Evolutionary conservation across 64 coral and sea anemone genomes (phyloP).

Genomic region (Stichodactyla mertensii): DNA sequence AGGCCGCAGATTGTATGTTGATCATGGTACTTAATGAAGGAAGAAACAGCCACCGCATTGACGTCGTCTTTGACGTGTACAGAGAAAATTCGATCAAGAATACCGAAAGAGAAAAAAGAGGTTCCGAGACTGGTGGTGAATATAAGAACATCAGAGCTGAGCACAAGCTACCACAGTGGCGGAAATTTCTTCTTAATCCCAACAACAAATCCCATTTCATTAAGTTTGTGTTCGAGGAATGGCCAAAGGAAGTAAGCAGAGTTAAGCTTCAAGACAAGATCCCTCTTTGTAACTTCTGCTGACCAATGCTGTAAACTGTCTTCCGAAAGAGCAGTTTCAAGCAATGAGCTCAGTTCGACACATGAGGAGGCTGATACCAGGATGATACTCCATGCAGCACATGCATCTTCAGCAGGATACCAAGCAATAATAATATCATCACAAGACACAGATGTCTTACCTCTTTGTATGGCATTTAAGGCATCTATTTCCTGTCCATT

Average conservation of each 20-base stretch:
- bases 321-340: background rate
- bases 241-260: slow-evolving; percentile 15
- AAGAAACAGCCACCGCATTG: slow-evolving; percentile 20
- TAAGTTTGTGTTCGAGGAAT: slow-evolving; percentile 20
- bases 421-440: slow-evolving; percentile 19
- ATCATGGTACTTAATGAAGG: slow-evolving; percentile 37
- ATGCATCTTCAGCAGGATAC: slow-evolving; percentile 21
- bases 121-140: background rate
- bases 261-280: slow-evolving; percentile 3
- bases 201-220: slow-evolving; percentile 36
- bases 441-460: slow-evolving; percentile 40
- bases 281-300: slow-evolving; percentile 20
- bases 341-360: background rate
- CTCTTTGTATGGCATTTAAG: slow-evolving; percentile 40
- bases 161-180: slow-evolving; percentile 30
- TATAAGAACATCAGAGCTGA: slow-evolving; percentile 16
- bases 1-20: slow-evolving; percentile 29
- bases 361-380: slow-evolving; percentile 30
- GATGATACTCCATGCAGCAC: slow-evolving; percentile 24
- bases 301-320: slow-evolving; percentile 8
- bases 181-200: slow-evolving; percentile 27
- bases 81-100: slow-evolving; percentile 52
- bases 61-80: slow-evolving; percentile 49
- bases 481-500: slow-evolving; percentile 5
- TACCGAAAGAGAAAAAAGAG: slow-evolving; percentile 32